These are phyloP conservation scores for Denticeps clupeoides DNA, from an alignment of 2,797 vertebrate genomes.

Conservation along the genomic window DNA sequence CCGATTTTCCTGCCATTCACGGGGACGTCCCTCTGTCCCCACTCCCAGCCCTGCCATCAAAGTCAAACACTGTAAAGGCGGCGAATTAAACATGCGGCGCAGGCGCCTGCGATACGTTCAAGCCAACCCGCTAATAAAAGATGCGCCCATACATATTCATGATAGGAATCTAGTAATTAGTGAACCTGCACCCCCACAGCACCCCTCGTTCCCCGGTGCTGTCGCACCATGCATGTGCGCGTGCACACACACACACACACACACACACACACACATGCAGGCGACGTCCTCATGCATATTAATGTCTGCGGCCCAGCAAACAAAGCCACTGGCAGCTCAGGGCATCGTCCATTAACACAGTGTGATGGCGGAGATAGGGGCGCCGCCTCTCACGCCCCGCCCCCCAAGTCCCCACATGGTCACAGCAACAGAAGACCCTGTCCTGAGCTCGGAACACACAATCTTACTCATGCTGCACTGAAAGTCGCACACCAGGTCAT, in stretches of 20 bases:
- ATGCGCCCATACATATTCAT: constrained; percentile 76
- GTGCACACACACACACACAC: constrained; percentile 20
- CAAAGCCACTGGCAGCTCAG: constrained; percentile 60
- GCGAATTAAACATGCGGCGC: constrained; percentile 27
- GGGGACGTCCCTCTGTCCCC: constrained; percentile 18
- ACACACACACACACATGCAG: constrained; percentile 19
- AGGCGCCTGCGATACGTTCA: constrained; percentile 55
- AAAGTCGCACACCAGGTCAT: no score
- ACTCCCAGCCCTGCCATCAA: constrained; percentile 26
- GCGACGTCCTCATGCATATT: constrained; percentile 61
- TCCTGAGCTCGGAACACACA: no score
- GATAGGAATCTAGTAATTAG: constrained; percentile 73
- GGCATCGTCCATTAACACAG: constrained; percentile 68
- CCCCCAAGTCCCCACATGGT: constrained; percentile 6
- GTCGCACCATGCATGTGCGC: constrained; percentile 26
- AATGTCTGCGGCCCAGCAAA: constrained; percentile 59
- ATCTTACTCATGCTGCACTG: no score
- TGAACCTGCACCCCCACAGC: constrained; percentile 33
- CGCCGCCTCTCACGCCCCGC: constrained; percentile 53
- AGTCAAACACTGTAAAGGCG: constrained; percentile 33
- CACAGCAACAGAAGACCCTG: no score
- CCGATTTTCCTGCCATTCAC: no score
- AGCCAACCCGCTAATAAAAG: constrained; percentile 67
- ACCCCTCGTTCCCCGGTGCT: constrained; percentile 25
- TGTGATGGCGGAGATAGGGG: constrained; percentile 64